Evolutionary conservation across 1,140 invertebrate genomes (phyloP), one percentile per base, ranked within the genome.

Genomic region (Homalodisca vitripennis): DNA sequence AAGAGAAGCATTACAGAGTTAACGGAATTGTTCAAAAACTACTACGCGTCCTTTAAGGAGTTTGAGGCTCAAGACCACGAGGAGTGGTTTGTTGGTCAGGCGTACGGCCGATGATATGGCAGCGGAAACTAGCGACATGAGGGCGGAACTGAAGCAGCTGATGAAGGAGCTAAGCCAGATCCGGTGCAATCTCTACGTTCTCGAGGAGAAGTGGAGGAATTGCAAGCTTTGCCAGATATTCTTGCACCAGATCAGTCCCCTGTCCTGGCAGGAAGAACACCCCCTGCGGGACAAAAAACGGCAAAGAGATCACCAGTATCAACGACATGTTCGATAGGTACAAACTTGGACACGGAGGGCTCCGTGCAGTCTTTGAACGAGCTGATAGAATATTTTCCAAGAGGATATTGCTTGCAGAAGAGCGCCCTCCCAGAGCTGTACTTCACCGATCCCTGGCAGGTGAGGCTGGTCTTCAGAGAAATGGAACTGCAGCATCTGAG

Each of bases 211-310:
- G 1, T 67, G 66, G 66, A 67, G 66, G n/a, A 67, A 67, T 31
- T 67, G 66, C 22, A 67, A 67, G n/a, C 47, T 67, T 2, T 67
- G 47, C 48, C 66, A 67, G 24, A 29, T 53, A 30, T 67, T 67
- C 31, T 30, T 67, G 41, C 31, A 26, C 48, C 47, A 53, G 47
- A 57, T 67, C 14, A 55, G 47, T 27, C 66, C 66, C 17, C 30
- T 48, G 20, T 31, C 26, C 10, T 67, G 66, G 66, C 47, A 57
- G 29, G 1, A 53, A 34, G 24, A 67, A 26, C 51, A 67, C 20
- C 63, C 63, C 1, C 30, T 66, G 22, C 46, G 20, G 2, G 63
- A 27, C 32, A 60, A 60, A 60, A n/a, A 34, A 66, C 20, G 32
- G 41, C 1, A 46, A 47, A n/a, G 63, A 66, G 12, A 41, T 27